Percentiles rank a stretch among this genome's conserved stretches.
phyloP scores from a whole-genome alignment of 2,888 invertebrate species.

The Ochropacha duplaris region DNA sequence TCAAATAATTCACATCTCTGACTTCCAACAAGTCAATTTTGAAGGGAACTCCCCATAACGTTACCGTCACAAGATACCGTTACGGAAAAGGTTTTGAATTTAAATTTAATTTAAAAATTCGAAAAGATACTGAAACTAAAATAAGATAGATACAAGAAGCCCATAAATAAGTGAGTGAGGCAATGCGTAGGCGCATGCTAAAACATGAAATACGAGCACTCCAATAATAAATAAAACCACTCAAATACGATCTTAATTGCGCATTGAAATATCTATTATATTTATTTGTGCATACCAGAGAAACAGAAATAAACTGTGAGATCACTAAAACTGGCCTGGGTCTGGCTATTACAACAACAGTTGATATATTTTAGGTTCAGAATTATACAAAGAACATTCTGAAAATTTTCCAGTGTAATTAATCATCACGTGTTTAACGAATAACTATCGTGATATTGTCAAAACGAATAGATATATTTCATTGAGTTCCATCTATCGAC shows the following conservation, averaged over 20 bases:
- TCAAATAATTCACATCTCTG: no score
- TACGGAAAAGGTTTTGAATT: not conserved
- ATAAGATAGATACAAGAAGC: constrained; percentile 11
- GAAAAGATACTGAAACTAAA: not conserved
- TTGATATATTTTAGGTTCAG: no score
- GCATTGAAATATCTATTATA: constrained; percentile 12
- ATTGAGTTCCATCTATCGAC: no score
- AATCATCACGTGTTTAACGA: no score
- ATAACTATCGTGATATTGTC: no score
- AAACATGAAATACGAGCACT: constrained; percentile 20
- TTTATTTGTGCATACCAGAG: not conserved
- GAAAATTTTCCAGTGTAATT: no score
- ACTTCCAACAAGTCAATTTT: no score
- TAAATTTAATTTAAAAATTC: not conserved
- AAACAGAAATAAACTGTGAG: not conserved
- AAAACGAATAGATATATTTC: no score
- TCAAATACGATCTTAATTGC: constrained; percentile 19
- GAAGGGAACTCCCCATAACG: no score
- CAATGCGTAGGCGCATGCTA: constrained; percentile 26
- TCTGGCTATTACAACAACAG: not conserved
- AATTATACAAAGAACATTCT: no score
- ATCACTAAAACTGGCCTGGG: not conserved
- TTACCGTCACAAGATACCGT: not conserved
- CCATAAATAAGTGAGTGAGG: constrained; percentile 21
- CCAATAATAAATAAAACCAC: constrained; percentile 20